A percentile compares a stretch with the other conserved stretches of the same genome.
Evolutionary conservation across 2,888 invertebrate species (phyloP).

Genomic region (Dicyrtoma fusca): DNA sequence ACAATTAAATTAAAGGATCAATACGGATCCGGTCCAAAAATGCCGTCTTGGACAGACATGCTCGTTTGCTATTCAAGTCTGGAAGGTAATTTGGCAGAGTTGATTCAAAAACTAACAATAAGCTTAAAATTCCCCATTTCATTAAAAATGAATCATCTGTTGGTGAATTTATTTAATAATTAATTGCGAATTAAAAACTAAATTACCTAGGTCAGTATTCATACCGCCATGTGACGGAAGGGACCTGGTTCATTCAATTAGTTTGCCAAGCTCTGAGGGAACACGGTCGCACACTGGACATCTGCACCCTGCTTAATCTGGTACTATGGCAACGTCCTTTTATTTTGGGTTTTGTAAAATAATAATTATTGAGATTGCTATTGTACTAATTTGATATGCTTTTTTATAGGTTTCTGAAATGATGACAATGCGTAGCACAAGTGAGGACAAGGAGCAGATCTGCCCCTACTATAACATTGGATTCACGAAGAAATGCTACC

Average conservation of each 20-base stretch:
- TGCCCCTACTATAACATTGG: constrained; percentile 43
- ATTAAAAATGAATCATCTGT: no score
- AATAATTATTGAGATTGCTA: background rate
- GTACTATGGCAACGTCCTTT: no score
- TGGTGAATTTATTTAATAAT: no score
- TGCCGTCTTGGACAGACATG: constrained; percentile 45
- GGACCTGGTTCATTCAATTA: constrained; percentile 74
- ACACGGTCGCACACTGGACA: constrained; percentile 59
- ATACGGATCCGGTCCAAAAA: constrained; percentile 8
- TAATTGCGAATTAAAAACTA: no score
- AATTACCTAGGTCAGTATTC: no score
- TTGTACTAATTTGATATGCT: background rate
- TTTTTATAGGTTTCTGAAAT: constrained; percentile 35
- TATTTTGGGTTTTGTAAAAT: no score
- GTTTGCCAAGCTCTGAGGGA: constrained; percentile 70
- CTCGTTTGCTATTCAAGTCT: constrained; percentile 41
- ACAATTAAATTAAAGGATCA: background rate
- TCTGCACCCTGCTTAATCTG: constrained; percentile 34
- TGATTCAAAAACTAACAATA: no score
- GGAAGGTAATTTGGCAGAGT: no score
- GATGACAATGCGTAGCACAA: constrained; percentile 16
- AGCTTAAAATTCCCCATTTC: no score
- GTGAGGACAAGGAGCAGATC: constrained; percentile 38
- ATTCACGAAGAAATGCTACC: constrained; percentile 41
- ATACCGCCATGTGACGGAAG: no score